These are phyloP conservation scores for Psilopogon haemacephalus DNA, from an alignment of 2,113 vertebrate genomes.

Conservation along the genomic window DNA sequence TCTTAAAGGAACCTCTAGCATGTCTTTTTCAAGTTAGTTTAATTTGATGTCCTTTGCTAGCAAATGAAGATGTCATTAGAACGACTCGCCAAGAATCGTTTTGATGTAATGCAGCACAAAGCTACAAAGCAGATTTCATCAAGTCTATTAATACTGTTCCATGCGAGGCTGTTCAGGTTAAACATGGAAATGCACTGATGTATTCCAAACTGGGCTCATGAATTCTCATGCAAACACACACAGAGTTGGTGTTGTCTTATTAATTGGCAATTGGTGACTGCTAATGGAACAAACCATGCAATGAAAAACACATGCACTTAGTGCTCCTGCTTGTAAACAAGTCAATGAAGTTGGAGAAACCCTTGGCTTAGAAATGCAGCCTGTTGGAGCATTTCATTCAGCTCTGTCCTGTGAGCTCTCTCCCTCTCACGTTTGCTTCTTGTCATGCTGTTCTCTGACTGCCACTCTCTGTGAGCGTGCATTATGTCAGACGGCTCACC, in stretches of 20 bases:
- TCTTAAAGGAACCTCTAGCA: conserved; percentile 11
- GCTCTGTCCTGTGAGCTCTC: background rate
- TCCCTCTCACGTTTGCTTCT: background rate
- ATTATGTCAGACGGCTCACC: background rate
- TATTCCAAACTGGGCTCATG: conserved; percentile 12
- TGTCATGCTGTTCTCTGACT: background rate
- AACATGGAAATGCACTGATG: conserved; percentile 20
- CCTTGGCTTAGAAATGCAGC: background rate
- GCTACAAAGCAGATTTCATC: conserved; percentile 68
- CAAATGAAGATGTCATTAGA: conserved; percentile 37
- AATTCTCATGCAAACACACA: conserved; percentile 58
- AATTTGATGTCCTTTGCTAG: conserved; percentile 34
- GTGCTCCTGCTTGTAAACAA: background rate
- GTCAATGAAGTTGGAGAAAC: background rate
- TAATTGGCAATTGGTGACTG: conserved; percentile 45
- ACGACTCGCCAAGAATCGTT: conserved; percentile 13
- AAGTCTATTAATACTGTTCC: conserved; percentile 66
- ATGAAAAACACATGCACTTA: conserved; percentile 41
- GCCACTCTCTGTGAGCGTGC: background rate
- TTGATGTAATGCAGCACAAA: conserved; percentile 61
- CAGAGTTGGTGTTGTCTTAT: conserved; percentile 18
- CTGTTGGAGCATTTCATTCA: background rate
- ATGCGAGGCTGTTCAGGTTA: conserved; percentile 57
- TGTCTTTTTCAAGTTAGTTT: conserved; percentile 26
- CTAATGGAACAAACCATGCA: conserved; percentile 61